Evolutionary conservation across 1,140 invertebrate species (phyloP), one percentile per base, ranked within the genome.

Genomic region (Forficula auricularia): DNA sequence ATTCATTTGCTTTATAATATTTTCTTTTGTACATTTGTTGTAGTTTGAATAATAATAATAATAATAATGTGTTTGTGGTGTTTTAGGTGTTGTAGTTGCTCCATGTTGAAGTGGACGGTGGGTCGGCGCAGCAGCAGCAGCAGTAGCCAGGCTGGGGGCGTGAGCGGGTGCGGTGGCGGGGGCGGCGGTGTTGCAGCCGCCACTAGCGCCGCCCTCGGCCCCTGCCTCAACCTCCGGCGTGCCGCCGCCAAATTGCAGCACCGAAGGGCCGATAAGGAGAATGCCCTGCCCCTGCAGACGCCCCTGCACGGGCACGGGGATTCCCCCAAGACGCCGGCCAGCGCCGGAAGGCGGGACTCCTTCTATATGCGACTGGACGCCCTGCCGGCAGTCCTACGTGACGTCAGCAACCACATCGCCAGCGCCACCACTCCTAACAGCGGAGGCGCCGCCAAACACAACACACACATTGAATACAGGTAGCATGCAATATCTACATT

Each of bases 341-440:
- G 22, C 32, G n/a, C 46, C 10, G 13, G 46, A 15, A 20, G 19
- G 10, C 41, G 50, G 41, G 52, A 53, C 37, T 54, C 49, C 19
- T 43, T 56, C 20, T 54, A 54, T 47, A 53, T 52, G 50, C 43
- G 52, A 30, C 44, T 56, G 45, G 54, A 56, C 14, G 35, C 48
- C n/a, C 9, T 51, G 0, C 54, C 54, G 7, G 50, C 44, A 0
- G 54, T 51, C n/a, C 43, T 56, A 9, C 40, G 54, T 0, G 54
- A 56, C 42, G 47, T 56, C 35, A 54, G 52, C 46, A 56, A 56
- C 42, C 48, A 52, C 9, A 36, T 36, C 8, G 10, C 4, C 4
- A 27, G 4, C 4, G 10, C 4, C 4, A 27, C 22, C 4, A 27
- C 22, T 6, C 22, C 34, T 4, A 19, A 36, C n/a, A 19, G 13